Percentiles rank a stretch among this genome's conserved stretches.
Evolutionary conservation across 2,113 vertebrate genomes (phyloP).

Genomic region (Arenaria interpres): DNA sequence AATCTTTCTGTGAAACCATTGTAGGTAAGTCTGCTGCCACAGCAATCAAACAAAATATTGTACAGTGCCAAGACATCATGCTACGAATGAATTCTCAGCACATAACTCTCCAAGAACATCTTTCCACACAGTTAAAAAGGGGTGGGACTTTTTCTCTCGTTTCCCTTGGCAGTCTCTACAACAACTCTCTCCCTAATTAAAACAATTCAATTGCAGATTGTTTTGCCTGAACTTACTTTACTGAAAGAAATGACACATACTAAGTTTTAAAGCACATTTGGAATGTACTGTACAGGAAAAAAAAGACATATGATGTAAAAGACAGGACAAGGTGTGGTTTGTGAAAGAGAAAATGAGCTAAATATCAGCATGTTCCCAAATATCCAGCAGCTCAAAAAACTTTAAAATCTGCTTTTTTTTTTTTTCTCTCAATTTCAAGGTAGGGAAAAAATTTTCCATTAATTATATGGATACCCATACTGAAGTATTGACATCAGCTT

Average conservation of each 20-base stretch:
- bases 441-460: neutral
- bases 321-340: neutral
- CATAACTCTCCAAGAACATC: neutral
- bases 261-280: neutral
- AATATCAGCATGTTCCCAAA: neutral
- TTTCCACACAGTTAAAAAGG: neutral
- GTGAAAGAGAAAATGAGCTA: neutral
- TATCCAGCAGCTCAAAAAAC: neutral
- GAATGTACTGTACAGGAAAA: neutral
- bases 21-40: constrained; percentile 11
- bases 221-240: neutral
- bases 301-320: neutral
- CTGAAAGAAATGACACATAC: neutral
- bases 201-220: neutral
- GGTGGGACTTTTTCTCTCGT: neutral
- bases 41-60: constrained; percentile 18
- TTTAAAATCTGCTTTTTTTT: neutral
- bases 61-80: neutral
- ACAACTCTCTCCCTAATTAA: neutral
- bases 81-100: neutral
- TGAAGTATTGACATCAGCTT: neutral
- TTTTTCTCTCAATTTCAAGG: neutral
- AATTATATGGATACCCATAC: neutral
- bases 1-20: neutral
- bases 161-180: neutral